Evolutionary conservation across 2,888 invertebrate genomes (phyloP), one percentile per base, ranked within the genome.

Genomic region (Mimachlamys varia): DNA sequence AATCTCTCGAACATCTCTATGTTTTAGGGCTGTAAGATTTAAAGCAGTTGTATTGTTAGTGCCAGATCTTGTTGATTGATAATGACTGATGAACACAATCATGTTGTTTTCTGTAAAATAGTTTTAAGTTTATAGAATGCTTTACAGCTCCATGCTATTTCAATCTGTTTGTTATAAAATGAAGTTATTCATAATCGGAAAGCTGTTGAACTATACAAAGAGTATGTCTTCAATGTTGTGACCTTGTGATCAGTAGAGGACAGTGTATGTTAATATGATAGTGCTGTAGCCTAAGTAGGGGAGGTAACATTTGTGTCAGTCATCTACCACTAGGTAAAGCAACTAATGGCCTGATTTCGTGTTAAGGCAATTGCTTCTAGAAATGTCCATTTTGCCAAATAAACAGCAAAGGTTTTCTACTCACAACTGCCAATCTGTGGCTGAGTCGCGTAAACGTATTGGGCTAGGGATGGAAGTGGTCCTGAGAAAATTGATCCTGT

Each of bases 371-470:
- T 33, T 76, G 76, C 76, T 76, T 76, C 22, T 12, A 76, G 76
- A 76, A 76, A 76, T 76, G 76, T 76, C 76, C 76, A 76, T 76
- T 76, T 76, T 27, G 33, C 76, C 76, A 76, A 76, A 76, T 76
- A 76, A 76, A 76, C 76, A 76, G 76, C 76, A 76, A 76, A 76
- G 76, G 33, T 76, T 76, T 76, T 76, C 76, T 76, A 27, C 27
- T 76, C 76, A 76, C 33, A 27, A 76, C 76, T 76, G 76, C 76
- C 76, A 76, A 76, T 76, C 76, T 76, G 27, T 76, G 12, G 76
- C 33, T 76, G 27, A 76, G 76, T 76, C 76, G 76, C 15, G 17
- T 76, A 76, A 76, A 76, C 22, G 76, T 76, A 76, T 76, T 33
- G 19, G 76, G 33, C 76, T 76, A 10, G 13, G 62, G 76, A 76